phyloP scores from a whole-genome alignment of 2,113 vertebrate genomes.

The Chlorocebus sabaeus region DNA sequence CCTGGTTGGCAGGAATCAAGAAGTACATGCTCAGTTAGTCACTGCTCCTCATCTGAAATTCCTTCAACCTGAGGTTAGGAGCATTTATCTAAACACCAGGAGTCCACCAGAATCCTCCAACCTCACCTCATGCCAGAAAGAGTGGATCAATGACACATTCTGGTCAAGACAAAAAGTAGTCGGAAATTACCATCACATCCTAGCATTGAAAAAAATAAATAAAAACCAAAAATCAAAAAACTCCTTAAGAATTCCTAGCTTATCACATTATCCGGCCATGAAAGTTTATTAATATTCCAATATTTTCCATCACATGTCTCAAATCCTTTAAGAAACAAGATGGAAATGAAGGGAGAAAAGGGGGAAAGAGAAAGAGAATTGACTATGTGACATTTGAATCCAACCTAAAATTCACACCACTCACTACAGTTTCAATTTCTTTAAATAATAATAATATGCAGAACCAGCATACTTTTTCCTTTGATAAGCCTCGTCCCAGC shows the following conservation, averaged over 20 bases:
- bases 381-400: neutral
- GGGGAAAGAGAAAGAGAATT: neutral
- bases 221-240: neutral
- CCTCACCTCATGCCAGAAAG: neutral
- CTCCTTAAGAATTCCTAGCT: neutral
- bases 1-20: neutral
- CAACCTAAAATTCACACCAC: neutral
- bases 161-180: neutral
- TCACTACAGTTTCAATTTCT: neutral
- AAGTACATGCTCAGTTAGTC: neutral
- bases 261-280: neutral
- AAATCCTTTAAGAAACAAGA: slow-evolving; percentile 13
- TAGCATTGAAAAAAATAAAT: neutral
- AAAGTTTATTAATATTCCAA: neutral
- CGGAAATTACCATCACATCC: neutral
- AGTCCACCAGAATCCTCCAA: neutral
- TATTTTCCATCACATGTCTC: neutral
- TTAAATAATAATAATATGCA: neutral
- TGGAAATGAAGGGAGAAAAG: neutral
- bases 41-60: neutral
- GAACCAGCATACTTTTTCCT: neutral
- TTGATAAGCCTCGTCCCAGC: neutral
- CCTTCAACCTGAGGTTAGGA: neutral
- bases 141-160: neutral
- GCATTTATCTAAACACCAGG: neutral